Evolutionary conservation across 1,140 invertebrate genomes (phyloP).

Genomic region (Tetragnatha versicolor): DNA sequence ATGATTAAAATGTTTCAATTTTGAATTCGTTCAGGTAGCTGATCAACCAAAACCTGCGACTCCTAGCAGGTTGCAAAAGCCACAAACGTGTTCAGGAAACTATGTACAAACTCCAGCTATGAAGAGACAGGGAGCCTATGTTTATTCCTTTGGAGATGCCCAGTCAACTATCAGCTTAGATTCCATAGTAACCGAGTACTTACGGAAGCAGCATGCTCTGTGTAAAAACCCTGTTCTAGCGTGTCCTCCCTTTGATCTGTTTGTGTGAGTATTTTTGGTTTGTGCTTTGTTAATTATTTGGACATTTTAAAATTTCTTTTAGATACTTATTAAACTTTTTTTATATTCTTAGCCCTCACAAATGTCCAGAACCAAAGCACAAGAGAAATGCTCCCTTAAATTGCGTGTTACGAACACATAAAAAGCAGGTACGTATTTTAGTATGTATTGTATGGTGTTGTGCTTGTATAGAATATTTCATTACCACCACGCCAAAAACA

Average conservation of each 20-base stretch:
- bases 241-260: slow-evolving; percentile 70
- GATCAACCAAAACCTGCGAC: background rate
- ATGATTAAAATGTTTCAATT: background rate
- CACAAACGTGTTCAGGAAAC: slow-evolving; percentile 48
- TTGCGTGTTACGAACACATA: slow-evolving; percentile 66
- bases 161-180: slow-evolving; percentile 76
- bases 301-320: background rate
- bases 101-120: slow-evolving; percentile 58
- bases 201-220: slow-evolving; percentile 82
- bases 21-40: background rate
- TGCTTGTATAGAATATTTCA: too few relatives aligned
- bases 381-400: slow-evolving; percentile 76
- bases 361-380: slow-evolving; percentile 87
- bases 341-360: slow-evolving; percentile 78
- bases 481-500: too few relatives aligned
- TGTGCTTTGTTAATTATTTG: background rate
- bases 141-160: slow-evolving; percentile 32
- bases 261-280: slow-evolving; percentile 57
- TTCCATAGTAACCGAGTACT: slow-evolving; percentile 93
- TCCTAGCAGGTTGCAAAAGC: slow-evolving; percentile 51
- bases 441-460: too few relatives aligned
- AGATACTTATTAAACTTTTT: background rate
- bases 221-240: slow-evolving; percentile 69
- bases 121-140: slow-evolving; percentile 21
- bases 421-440: slow-evolving; percentile 61